Conservation (phyloP, 2,888 invertebrate species). For the Gerris lacustris region DNA sequence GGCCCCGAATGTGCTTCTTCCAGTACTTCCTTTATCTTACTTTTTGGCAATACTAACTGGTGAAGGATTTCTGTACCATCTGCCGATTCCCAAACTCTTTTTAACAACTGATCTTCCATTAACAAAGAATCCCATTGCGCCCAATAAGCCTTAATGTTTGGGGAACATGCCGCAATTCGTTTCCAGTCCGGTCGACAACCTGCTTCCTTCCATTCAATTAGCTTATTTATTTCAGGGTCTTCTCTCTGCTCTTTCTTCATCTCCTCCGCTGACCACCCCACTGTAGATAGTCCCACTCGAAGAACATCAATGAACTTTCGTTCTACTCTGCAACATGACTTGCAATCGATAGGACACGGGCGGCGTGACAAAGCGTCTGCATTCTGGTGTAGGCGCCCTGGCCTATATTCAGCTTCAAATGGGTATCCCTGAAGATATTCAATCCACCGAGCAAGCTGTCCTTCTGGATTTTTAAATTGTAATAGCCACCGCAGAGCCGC, state of each 20-base stretch:
- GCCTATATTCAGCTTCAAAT: constrained; percentile 7
- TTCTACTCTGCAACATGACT: constrained; percentile 10
- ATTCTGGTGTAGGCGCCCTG: constrained; percentile 27
- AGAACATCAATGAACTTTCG: not conserved
- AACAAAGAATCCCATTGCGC: constrained; percentile 22
- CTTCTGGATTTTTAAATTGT: constrained; percentile 11
- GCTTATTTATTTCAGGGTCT: constrained; percentile 4
- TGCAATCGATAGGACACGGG: constrained; percentile 21
- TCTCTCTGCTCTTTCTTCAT: constrained; percentile 2
- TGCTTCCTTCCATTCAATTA: not conserved
- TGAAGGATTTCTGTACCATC: constrained; percentile 20
- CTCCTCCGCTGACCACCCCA: too few species aligned
- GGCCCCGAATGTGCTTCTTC: constrained; percentile 27
- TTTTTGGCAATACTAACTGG: constrained; percentile 22
- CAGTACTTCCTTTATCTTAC: constrained; percentile 23
- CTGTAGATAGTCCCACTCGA: not conserved
- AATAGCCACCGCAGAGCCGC: constrained; percentile 3
- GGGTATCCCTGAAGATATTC: constrained; percentile 2
- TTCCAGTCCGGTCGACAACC: not conserved
- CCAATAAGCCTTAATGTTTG: constrained; percentile 3
- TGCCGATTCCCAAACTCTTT: constrained; percentile 12
- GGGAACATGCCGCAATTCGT: not conserved
- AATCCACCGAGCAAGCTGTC: constrained; percentile 4
- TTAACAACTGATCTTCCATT: constrained; percentile 21
- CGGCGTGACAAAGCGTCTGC: constrained; percentile 29